phyloP scores from a whole-genome alignment of 2,113 vertebrate species.

The Acanthochromis polyacanthus region DNA sequence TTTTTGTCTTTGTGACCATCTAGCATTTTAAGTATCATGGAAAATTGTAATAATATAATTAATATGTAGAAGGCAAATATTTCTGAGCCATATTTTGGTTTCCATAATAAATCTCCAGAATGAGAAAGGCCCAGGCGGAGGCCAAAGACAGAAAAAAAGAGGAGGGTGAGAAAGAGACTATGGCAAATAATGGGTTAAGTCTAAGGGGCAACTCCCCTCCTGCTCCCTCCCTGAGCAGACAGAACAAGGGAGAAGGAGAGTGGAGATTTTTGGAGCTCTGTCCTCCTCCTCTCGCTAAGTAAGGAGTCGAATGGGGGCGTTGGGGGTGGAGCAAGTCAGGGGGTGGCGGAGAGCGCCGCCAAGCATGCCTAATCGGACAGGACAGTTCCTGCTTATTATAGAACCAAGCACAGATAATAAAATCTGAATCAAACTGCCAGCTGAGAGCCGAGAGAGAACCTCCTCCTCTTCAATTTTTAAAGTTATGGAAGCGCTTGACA shows the following conservation, averaged over 20 bases:
- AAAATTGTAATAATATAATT: neutral
- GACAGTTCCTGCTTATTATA: slow-evolving; percentile 94
- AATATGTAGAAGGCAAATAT: neutral
- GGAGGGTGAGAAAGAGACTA: neutral
- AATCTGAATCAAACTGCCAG: slow-evolving; percentile 91
- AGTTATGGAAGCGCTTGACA: slow-evolving; percentile 91
- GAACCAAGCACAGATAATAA: slow-evolving; percentile 91
- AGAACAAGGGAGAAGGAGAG: slow-evolving; percentile 20
- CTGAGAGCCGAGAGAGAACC: slow-evolving; percentile 86
- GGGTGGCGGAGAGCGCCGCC: slow-evolving; percentile 77
- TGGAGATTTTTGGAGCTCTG: slow-evolving; percentile 72
- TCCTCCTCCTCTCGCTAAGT: slow-evolving; percentile 73
- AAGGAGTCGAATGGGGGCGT: slow-evolving; percentile 72
- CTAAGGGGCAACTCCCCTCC: slow-evolving; percentile 35
- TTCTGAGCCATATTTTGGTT: neutral
- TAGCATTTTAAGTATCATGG: neutral
- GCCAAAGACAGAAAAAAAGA: neutral
- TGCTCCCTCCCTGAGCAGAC: slow-evolving; percentile 18
- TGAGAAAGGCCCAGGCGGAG: neutral
- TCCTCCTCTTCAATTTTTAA: slow-evolving; percentile 93
- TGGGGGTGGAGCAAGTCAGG: slow-evolving; percentile 47
- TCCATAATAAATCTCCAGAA: neutral
- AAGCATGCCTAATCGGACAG: slow-evolving; percentile 91
- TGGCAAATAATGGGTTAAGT: slow-evolving; percentile 68
- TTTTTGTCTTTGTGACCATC: neutral